Evolutionary conservation across 2,113 vertebrate genomes (phyloP).

Genomic region (Poeciliopsis turrubarensis): DNA sequence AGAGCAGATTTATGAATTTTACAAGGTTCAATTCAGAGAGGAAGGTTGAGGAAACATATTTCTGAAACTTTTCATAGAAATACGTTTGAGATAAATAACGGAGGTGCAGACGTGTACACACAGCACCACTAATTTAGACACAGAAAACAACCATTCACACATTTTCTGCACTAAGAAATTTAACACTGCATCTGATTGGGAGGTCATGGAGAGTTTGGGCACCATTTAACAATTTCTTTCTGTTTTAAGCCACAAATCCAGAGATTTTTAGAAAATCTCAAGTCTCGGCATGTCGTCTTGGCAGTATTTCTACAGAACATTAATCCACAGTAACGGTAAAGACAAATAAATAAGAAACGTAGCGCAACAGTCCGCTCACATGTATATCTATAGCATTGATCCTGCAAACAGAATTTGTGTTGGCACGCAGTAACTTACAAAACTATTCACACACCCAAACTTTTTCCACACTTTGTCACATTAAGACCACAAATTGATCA

Average conservation of each 20-base stretch:
- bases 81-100: slow-evolving; percentile 27
- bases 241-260: slow-evolving; percentile 2
- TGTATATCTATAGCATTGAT: slow-evolving; percentile 3
- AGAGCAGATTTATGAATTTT: not conserved
- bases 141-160: slow-evolving; percentile 32
- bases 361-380: slow-evolving; percentile 33
- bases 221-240: not conserved
- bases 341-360: slow-evolving; percentile 72
- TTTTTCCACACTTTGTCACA: not conserved
- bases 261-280: not conserved
- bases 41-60: not conserved
- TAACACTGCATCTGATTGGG: slow-evolving; percentile 18
- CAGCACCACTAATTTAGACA: slow-evolving; percentile 5
- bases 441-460: not conserved
- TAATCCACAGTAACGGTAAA: slow-evolving; percentile 37
- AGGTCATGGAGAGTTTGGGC: slow-evolving; percentile 12
- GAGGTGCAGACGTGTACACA: slow-evolving; percentile 16
- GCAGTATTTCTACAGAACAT: slow-evolving; percentile 39
- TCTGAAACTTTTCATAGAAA: slow-evolving; percentile 10
- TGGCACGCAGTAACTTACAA: not conserved
- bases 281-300: slow-evolving; percentile 18
- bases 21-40: not conserved
- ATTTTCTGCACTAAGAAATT: slow-evolving; percentile 11
- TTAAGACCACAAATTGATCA: not conserved
- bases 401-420: not conserved